Conservation (phyloP, 2,888 invertebrate species). For the Drosophila prolongata region DNA sequence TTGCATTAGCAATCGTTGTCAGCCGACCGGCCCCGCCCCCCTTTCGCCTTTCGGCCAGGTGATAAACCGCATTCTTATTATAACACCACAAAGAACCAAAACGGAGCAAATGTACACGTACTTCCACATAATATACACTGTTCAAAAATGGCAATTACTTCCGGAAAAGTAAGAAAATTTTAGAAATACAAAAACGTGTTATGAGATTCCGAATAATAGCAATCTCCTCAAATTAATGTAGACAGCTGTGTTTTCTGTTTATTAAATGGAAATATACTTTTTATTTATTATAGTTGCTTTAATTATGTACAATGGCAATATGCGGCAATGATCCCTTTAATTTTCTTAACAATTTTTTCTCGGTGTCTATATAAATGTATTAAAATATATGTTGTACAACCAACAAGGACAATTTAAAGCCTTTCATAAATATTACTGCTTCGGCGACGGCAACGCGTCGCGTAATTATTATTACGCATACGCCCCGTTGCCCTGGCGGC, state of each 20-base stretch:
- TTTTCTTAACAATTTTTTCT: not conserved
- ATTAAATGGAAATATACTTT: too few species aligned
- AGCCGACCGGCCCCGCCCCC: not conserved
- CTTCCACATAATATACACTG: not conserved
- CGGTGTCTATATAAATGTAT: conserved; percentile 22
- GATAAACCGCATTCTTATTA: conserved; percentile 57
- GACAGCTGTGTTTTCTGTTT: too few species aligned
- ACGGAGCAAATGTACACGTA: conserved; percentile 2
- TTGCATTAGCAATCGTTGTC: conserved; percentile 43
- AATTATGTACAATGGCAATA: too few species aligned
- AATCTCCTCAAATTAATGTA: too few species aligned
- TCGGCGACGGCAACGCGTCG: conserved; percentile 36
- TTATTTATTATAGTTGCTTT: too few species aligned
- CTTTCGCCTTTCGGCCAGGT: conserved; percentile 43
- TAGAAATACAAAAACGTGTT: too few species aligned
- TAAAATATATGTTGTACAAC: conserved; percentile 28
- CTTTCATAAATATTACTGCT: conserved; percentile 63
- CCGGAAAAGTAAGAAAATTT: not conserved
- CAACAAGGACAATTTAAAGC: conserved; percentile 53
- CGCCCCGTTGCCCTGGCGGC: conserved; percentile 47
- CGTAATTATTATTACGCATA: conserved; percentile 76
- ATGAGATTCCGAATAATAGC: too few species aligned
- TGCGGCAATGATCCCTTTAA: too few species aligned
- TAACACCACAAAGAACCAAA: conserved; percentile 26
- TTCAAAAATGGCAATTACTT: not conserved